Evolutionary conservation across 23 tunicate genomes (phyloP).

Genomic region (Halocynthia roretzi): DNA sequence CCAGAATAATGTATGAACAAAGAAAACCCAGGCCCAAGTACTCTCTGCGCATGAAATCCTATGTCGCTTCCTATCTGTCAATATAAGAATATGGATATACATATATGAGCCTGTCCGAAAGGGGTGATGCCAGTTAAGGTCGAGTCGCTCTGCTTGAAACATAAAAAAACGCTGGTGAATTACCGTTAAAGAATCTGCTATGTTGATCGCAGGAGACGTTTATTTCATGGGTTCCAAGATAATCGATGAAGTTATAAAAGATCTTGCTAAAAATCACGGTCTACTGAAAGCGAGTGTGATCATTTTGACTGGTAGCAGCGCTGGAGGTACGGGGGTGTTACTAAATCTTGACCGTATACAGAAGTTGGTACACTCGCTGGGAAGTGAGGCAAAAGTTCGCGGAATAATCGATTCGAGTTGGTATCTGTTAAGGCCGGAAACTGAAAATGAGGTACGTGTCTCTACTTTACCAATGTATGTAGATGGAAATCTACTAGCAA

Average conservation of each 20-base stretch:
- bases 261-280: conserved; percentile 27
- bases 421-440: conserved; percentile 32
- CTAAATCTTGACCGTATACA: conserved; percentile 58
- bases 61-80: too few relatives aligned
- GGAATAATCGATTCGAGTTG: conserved; percentile 61
- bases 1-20: too few relatives aligned
- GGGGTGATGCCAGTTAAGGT: too few relatives aligned
- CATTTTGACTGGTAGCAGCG: conserved; percentile 59
- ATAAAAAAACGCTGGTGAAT: too few relatives aligned
- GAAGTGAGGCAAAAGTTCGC: conserved; percentile 21
- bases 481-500: too few relatives aligned
- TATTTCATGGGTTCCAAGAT: conserved; percentile 60
- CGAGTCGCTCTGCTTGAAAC: too few relatives aligned
- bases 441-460: conserved; percentile 28
- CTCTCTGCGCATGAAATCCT: too few relatives aligned
- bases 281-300: conserved; percentile 28
- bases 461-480: too few relatives aligned
- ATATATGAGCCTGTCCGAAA: too few relatives aligned
- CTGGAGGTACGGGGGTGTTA: conserved; percentile 69
- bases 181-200: too few relatives aligned
- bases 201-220: conserved; percentile 17
- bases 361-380: conserved; percentile 8
- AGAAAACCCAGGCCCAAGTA: too few relatives aligned
- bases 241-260: conserved; percentile 29
- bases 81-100: too few relatives aligned